Percentiles rank a stretch among this genome's conserved stretches.
These are phyloP conservation scores for Petrocephalus zakoni DNA, from an alignment of 2,113 vertebrate genomes.

Conservation along the genomic window DNA sequence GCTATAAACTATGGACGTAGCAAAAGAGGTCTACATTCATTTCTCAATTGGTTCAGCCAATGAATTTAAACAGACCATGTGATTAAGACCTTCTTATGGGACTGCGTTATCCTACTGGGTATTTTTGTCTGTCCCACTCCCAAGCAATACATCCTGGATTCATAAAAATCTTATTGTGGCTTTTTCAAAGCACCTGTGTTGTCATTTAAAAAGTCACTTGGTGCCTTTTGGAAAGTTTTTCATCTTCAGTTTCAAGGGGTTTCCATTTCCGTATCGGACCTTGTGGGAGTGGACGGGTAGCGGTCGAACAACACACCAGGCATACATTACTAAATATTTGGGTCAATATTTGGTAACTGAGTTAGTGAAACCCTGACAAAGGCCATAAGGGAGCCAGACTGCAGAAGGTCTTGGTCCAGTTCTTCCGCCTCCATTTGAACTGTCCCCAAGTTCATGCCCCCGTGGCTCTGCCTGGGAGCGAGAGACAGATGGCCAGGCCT, in stretches of 20 bases:
- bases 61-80: background rate
- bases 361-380: background rate
- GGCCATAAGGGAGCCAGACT: background rate
- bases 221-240: background rate
- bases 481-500: conserved; percentile 32
- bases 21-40: background rate
- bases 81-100: background rate
- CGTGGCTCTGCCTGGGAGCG: background rate
- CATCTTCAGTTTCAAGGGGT: background rate
- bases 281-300: background rate
- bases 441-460: background rate
- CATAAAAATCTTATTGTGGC: background rate
- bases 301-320: background rate
- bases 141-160: background rate
- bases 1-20: background rate
- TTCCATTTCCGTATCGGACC: background rate
- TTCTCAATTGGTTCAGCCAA: background rate
- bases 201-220: background rate
- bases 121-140: background rate
- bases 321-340: background rate
- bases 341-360: background rate
- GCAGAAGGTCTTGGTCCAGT: background rate
- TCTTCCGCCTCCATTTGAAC: background rate
- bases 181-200: background rate
- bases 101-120: background rate